Base-by-base conservation (phyloP, 1,140 invertebrate genomes). In the Orchestia grillus region DNA sequence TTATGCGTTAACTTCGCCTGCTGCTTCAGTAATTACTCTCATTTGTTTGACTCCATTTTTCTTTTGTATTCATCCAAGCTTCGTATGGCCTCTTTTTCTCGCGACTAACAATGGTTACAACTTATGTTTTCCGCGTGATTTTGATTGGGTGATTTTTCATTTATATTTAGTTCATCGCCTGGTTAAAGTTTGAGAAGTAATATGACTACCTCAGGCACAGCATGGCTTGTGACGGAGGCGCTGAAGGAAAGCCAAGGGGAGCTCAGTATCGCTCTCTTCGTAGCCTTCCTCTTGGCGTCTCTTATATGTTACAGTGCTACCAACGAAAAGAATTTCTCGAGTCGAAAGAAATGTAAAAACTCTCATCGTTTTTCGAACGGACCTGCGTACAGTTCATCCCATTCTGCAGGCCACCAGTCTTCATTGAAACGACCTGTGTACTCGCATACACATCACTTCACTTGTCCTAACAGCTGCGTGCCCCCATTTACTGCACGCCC, bases 231-330 rank as follows among this genome's bases (percentile, higher is more conserved):
- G 0, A n/a, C 44, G 6, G 92, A 94, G 44, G 92, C 44, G 6
- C 40, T 94, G 44, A 44, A 94, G 44, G 92, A 94, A 40, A 94
- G 92, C 40, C 92, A 94, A 40, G 92, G 44, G 36, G 43, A 94
- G 44, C 92, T 94, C 43, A 94, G 11, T n/a, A 47, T 94, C 28
- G 92, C 92, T 47, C 43, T 47, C 11, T 40, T 94, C 40, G 8
- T 94, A n/a, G 92, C 92, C 92, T 44, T 94, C 43, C 19, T 94
- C 8, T 19, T 94, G 43, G 92, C 44, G 40, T 94, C 36, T 47
- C 11, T 94, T 0, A 94, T 94, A 19, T 94, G 44, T 44, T 45
- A 94, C 44, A 6, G 4, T 8, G 92, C 92, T 15, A 94, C 92
- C 4, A 44, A 40, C 43, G 19, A 47, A 45, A 40, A 47, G 36